Evolutionary conservation across 2,113 vertebrate species (phyloP).

Genomic region (Aspiorhynchus laticeps): DNA sequence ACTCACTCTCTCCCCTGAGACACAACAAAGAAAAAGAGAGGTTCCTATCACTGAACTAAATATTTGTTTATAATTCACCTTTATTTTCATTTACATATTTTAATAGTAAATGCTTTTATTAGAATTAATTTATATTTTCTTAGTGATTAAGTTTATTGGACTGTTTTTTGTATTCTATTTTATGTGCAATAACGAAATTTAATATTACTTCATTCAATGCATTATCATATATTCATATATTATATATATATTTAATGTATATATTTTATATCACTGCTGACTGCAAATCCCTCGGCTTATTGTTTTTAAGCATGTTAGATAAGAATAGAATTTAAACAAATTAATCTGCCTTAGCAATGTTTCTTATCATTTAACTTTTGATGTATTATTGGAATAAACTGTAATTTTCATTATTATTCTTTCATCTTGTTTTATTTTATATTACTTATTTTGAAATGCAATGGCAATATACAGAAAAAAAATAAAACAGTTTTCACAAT

Average conservation of each 20-base stretch:
- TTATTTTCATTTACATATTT: background rate
- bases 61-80: background rate
- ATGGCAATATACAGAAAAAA: background rate
- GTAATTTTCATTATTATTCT: background rate
- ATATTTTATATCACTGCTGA: background rate
- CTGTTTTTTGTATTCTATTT: background rate
- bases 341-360: background rate
- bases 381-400: background rate
- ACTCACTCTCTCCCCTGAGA: conserved; percentile 27
- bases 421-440: background rate
- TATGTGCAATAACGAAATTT: background rate
- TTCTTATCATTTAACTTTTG: background rate
- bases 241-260: no score
- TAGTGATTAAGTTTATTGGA: background rate
- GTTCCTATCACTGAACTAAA: background rate
- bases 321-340: background rate
- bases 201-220: background rate
- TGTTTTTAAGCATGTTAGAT: background rate
- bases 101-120: background rate
- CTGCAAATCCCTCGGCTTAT: background rate
- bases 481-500: no score
- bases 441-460: background rate
- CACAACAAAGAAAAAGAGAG: background rate
- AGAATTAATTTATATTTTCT: background rate
- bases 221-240: background rate